Base-by-base conservation (phyloP, 2,797 vertebrate genomes). In the Enteromius paludinosus region DNA sequence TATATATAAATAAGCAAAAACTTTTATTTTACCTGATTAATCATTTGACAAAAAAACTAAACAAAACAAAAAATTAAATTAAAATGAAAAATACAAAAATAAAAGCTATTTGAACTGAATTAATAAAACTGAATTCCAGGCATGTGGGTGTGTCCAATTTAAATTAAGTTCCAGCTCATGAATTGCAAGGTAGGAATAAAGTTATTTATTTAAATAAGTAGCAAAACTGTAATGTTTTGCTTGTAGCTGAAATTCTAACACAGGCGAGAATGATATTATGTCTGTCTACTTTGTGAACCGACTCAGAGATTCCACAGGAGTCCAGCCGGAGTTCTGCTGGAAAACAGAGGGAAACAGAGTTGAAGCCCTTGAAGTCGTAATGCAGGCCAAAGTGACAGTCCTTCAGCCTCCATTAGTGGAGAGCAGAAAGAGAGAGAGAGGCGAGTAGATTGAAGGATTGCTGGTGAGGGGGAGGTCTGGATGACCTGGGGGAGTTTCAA, bases 351-450 rank as follows among this genome's bases (percentile, higher is more conserved):
- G 45, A 64, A 71, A 66, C 14, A 11, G 41, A 79, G 62, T 73
- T 84, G 30, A 64, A 59, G 75, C 77, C 64, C 35, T 79, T 70
- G 70, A 82, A 82, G 66, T 56, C 25, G 23, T 56, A 74, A 75
- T 65, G 65, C n/a, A 61, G 81, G 62, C 64, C 69, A 82, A 45
- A 79, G 15, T 78, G 81, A 83, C 84, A 78, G 56, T 85, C 61
- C 49, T 78, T 86, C 79, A 81, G 68, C 75, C 43, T 84, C 69
- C 61, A 86, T 86, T 86, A 84, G 43, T 30, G 66, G 23, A 70
- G 74, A 79, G 69, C 71, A 43, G 72, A 35, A 7, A 35, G 35
- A 30, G 72, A 43, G 47, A 79, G 38, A 69, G 23, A 54, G 64
- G 5, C 3, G 7, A 74, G 33, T 28, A 77, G 28, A 72, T 74